phyloP scores from a whole-genome alignment of 2,797 vertebrate genomes.

The Otolemur crassicaudatus region DNA sequence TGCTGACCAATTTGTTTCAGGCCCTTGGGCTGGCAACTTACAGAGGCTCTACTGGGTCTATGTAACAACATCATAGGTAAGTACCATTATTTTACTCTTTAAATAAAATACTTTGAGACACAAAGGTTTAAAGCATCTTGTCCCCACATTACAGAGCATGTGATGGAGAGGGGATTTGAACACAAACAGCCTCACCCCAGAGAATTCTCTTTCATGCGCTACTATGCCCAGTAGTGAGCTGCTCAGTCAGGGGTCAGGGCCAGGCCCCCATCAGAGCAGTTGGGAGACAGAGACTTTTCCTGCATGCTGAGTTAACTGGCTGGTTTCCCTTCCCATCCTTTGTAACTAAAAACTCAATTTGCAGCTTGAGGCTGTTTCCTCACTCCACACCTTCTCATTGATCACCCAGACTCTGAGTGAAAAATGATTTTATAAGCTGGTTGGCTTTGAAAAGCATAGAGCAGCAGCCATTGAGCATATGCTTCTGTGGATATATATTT shows the following conservation, averaged over 20 bases:
- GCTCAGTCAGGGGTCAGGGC: neutral
- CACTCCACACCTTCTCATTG: constrained; percentile 73
- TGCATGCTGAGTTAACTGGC: neutral
- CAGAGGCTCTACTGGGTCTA: neutral
- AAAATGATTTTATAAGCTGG: constrained; percentile 77
- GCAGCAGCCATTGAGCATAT: constrained; percentile 79
- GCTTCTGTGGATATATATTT: constrained; percentile 73
- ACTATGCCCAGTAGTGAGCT: neutral
- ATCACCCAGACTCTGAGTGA: constrained; percentile 62
- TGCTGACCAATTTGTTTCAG: too few species aligned
- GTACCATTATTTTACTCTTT: neutral
- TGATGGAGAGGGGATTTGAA: neutral
- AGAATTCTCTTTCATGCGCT: neutral
- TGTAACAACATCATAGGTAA: neutral
- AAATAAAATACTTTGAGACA: neutral
- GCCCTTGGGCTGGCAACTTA: too few species aligned
- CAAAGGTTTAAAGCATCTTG: neutral
- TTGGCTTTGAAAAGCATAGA: constrained; percentile 79
- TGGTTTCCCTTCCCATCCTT: constrained; percentile 1
- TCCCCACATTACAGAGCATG: neutral
- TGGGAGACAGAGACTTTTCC: neutral
- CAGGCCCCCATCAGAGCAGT: neutral
- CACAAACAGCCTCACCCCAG: neutral
- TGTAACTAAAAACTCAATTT: constrained; percentile 69
- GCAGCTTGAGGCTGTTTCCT: constrained; percentile 63